Evolutionary conservation across 37 sponge, comb jelly and placozoan species (phyloP).

Genomic region (Trichoplax adhaerens): DNA sequence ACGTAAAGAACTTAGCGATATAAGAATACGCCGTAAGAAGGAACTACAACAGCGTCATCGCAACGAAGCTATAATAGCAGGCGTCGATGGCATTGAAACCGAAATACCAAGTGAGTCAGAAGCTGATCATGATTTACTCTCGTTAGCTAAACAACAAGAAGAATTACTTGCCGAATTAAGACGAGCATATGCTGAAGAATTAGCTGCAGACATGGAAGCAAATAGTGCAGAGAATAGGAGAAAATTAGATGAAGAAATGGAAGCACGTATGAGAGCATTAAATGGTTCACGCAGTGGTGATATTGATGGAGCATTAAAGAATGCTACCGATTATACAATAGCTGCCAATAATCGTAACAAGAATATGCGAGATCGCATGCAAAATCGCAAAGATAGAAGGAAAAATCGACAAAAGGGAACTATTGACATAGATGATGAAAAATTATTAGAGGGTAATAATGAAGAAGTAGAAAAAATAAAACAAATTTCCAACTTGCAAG

Average conservation of each 20-base stretch:
- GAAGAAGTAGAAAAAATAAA: too few species aligned
- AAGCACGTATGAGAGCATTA: neutral
- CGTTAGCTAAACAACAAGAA: slow-evolving; percentile 1
- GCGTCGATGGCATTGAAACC: too few species aligned
- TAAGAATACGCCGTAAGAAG: slow-evolving; percentile 3
- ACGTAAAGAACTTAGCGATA: neutral
- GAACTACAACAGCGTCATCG: neutral
- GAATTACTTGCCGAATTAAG: neutral
- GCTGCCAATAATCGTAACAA: too few species aligned
- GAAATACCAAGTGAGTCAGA: too few species aligned
- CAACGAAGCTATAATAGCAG: too few species aligned
- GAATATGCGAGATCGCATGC: too few species aligned
- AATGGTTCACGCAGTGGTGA: neutral
- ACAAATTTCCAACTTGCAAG: too few species aligned
- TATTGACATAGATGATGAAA: too few species aligned
- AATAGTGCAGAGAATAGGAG: neutral
- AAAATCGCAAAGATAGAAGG: too few species aligned
- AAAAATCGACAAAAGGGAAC: too few species aligned
- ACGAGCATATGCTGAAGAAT: slow-evolving; percentile 2
- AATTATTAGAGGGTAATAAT: too few species aligned
- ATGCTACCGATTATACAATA: too few species aligned
- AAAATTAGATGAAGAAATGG: slow-evolving; percentile 5
- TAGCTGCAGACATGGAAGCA: neutral
- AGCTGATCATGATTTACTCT: neutral
- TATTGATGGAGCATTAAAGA: neutral